phyloP scores from a whole-genome alignment of 2,888 invertebrate genomes.

The Netelia inedita region DNA sequence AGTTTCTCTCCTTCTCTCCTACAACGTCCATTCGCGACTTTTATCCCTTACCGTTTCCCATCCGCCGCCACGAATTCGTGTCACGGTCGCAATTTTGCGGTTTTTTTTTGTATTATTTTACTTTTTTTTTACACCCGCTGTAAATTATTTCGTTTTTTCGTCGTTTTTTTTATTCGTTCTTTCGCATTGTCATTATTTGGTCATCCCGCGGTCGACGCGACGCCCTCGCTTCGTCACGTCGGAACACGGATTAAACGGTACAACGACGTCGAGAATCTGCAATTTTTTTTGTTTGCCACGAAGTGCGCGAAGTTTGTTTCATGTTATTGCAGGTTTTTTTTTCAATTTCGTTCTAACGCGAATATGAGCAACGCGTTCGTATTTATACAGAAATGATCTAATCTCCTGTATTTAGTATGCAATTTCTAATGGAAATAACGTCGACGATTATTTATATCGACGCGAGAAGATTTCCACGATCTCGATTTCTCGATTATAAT shows the following conservation, averaged over 20 bases:
- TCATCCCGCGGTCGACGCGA: background rate
- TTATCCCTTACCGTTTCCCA: conserved; percentile 4
- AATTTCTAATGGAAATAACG: no score
- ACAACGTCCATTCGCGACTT: background rate
- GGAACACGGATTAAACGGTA: background rate
- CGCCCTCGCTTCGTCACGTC: background rate
- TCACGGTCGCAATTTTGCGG: conserved; percentile 56
- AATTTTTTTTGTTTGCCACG: no score
- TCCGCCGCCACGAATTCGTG: conserved; percentile 52
- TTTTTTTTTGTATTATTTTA: conserved; percentile 20
- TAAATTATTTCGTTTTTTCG: conserved; percentile 3
- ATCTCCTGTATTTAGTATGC: no score
- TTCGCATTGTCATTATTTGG: background rate
- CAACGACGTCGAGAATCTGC: background rate
- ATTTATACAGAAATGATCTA: no score
- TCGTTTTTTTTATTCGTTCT: no score
- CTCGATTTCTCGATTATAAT: conserved; percentile 44
- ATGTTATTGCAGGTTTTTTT: background rate
- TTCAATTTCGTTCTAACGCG: background rate
- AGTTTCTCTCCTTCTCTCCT: background rate
- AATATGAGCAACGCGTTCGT: no score
- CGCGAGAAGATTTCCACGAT: conserved; percentile 19
- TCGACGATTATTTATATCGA: background rate
- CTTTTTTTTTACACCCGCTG: conserved; percentile 20
- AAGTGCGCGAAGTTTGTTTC: no score